Conservation (phyloP, 2,888 invertebrate genomes). For the Mimachlamys varia region DNA sequence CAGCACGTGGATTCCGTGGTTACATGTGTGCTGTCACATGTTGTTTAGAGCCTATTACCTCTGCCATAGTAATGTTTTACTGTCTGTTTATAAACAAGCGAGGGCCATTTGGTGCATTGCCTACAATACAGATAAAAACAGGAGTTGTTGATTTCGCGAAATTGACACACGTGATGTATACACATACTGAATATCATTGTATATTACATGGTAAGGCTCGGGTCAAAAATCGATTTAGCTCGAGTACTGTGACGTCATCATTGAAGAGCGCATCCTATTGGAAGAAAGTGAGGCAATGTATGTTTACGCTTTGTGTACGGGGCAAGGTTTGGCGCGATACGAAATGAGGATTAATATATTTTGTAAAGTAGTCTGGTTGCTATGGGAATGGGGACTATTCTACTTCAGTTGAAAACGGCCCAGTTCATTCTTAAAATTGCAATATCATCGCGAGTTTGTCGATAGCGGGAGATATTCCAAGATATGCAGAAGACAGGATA, state of each 20-base stretch:
- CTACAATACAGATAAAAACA: not conserved
- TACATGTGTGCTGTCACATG: not conserved
- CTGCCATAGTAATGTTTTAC: not conserved
- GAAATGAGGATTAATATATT: not conserved
- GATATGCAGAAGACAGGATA: not conserved
- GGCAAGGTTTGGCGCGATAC: not conserved
- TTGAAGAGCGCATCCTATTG: not conserved
- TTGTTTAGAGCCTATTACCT: not conserved
- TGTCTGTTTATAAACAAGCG: no score
- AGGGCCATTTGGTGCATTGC: not conserved
- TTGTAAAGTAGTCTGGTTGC: not conserved
- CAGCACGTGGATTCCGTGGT: not conserved
- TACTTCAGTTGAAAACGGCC: not conserved
- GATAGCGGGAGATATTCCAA: not conserved
- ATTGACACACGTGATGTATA: not conserved
- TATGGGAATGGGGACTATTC: not conserved
- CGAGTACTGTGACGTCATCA: not conserved
- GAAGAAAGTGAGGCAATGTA: not conserved
- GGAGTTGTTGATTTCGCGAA: not conserved
- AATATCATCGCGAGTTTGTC: not conserved
- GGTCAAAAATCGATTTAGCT: conserved; percentile 18
- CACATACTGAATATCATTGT: not conserved
- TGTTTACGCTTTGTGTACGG: not conserved
- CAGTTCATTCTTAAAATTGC: not conserved
- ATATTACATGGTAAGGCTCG: not conserved